Percentiles rank a stretch among this genome's conserved stretches.
Evolutionary conservation across 2,797 vertebrate species (phyloP).

Genomic region (Chiloscyllium punctatum): DNA sequence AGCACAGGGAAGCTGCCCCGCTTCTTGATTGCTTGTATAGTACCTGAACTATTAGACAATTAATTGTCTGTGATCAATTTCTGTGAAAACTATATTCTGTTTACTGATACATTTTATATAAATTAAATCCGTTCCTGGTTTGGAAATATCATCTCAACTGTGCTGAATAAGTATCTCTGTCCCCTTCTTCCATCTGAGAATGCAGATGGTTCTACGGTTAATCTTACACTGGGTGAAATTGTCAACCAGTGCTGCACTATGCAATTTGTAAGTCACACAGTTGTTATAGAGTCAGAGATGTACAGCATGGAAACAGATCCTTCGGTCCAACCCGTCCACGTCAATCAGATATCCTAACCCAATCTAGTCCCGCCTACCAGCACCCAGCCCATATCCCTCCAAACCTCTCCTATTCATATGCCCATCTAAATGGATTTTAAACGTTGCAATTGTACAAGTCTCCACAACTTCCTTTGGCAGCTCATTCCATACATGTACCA

Average conservation of each 20-base stretch:
- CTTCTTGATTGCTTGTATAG: background rate
- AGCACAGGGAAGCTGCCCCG: background rate
- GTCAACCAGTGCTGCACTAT: background rate
- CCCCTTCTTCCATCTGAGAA: background rate
- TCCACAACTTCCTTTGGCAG: too few relatives aligned
- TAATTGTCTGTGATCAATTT: background rate
- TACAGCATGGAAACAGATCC: too few relatives aligned
- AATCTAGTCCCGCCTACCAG: too few relatives aligned
- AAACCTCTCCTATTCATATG: too few relatives aligned
- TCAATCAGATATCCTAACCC: too few relatives aligned
- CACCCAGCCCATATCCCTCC: too few relatives aligned
- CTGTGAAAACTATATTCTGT: too few relatives aligned
- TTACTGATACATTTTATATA: background rate
- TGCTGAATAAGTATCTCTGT: background rate
- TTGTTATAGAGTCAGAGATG: too few relatives aligned
- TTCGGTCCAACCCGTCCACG: too few relatives aligned
- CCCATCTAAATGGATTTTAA: too few relatives aligned
- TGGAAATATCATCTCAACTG: background rate
- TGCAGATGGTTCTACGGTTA: background rate
- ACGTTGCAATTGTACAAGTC: too few relatives aligned
- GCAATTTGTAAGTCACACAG: background rate
- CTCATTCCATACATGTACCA: too few relatives aligned
- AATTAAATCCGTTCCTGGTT: background rate
- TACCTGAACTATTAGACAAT: background rate
- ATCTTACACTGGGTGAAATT: background rate